Evolutionary conservation across 2,113 vertebrate species (phyloP).

Genomic region (Carassius auratus): DNA sequence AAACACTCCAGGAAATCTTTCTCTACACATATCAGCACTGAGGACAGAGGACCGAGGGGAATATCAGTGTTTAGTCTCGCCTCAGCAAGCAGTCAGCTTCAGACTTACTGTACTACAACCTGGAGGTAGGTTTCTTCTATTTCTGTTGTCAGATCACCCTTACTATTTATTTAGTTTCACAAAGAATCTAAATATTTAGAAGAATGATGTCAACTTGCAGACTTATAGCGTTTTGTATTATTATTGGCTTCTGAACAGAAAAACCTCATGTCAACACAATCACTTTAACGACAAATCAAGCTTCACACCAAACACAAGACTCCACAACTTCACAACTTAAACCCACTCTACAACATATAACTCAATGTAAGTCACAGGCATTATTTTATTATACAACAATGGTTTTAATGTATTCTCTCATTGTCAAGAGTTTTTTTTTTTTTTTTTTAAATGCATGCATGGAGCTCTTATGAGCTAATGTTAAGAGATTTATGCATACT

Average conservation of each 20-base stretch:
- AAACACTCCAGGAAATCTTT: conserved; percentile 6
- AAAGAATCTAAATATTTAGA: not conserved
- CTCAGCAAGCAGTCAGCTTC: not conserved
- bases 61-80: not conserved
- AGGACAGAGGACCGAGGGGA: not conserved
- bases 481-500: not conserved
- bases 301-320: not conserved
- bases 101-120: not conserved
- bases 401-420: not conserved
- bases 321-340: not conserved
- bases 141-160: not conserved
- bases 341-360: not conserved
- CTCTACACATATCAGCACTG: conserved; percentile 14
- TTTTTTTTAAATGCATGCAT: not conserved
- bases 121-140: not conserved
- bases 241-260: not conserved
- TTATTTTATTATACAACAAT: conserved; percentile 5
- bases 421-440: not conserved
- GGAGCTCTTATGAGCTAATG: not conserved
- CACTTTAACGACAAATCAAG: not conserved
- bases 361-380: not conserved
- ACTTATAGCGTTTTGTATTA: not conserved
- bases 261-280: not conserved
- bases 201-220: not conserved
- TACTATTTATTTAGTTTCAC: not conserved